Evolutionary conservation across 2,888 invertebrate genomes (phyloP), one percentile per base, ranked within the genome.

Genomic region (Sceliomorpha sp.): DNA sequence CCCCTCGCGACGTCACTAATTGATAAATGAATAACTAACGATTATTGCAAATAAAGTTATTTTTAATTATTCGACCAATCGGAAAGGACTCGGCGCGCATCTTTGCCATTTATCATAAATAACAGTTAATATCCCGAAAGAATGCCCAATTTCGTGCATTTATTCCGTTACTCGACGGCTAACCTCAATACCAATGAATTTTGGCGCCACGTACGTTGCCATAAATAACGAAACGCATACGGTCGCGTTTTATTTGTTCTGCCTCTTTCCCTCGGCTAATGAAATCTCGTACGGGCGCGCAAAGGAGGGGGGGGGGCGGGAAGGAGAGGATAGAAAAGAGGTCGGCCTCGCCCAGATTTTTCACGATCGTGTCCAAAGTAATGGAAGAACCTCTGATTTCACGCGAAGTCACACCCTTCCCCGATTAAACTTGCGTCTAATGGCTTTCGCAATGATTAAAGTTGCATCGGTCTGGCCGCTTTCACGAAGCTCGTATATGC

Each of bases 121-220:
- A n/a, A n/a, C n/a, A n/a, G n/a, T n/a, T n/a, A n/a, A n/a, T n/a
- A n/a, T n/a, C n/a, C n/a, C n/a, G n/a, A n/a, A n/a, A n/a, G n/a
- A n/a, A n/a, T n/a, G n/a, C n/a, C n/a, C n/a, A n/a, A n/a, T n/a
- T n/a, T n/a, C n/a, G n/a, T n/a, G n/a, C n/a, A 20, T 20, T 20
- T 20, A 5, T 20, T 4, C 20, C 20, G 20, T 5, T 20, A 4
- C 5, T 20, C 3, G 20, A 2, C 2, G 5, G 3, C 20, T 20
- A 20, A 9, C 14, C 37, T 13, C 7, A 7, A 14, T 17, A 17
- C 7, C 17, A 40, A 40, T 24, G 40, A 8, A 17, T 10, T 24
- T 40, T 17, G 71, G 78, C 76, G 78, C 78, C 77, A 75, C 74
- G 76, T 78, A 74, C 71, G 47, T 62, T 36, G 58, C 56, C 50